Evolutionary conservation across 2,797 vertebrate genomes (phyloP).

Genomic region (Syndactyla subalaris): DNA sequence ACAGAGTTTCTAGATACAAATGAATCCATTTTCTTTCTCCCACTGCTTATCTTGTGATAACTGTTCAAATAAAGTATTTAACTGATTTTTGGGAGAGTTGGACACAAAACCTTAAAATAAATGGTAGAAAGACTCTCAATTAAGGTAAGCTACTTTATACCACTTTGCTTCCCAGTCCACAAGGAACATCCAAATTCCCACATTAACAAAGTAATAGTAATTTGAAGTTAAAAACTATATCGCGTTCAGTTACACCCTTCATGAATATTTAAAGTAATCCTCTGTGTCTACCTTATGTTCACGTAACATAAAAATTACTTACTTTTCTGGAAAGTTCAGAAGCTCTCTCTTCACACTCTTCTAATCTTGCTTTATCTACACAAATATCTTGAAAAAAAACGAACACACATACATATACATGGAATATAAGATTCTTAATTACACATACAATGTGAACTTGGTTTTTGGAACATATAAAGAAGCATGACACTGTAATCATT

Average conservation of each 20-base stretch:
- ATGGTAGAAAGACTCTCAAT: neutral
- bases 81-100: neutral
- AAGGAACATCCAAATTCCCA: neutral
- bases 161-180: neutral
- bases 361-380: constrained; percentile 87
- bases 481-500: neutral
- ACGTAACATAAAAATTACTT: constrained; percentile 57
- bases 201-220: neutral
- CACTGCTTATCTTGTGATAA: neutral
- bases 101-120: neutral
- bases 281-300: neutral
- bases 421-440: neutral
- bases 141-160: neutral
- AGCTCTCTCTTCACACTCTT: constrained; percentile 89
- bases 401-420: neutral
- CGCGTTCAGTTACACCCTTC: neutral
- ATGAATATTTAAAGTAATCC: neutral
- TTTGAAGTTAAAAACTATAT: neutral
- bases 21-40: neutral
- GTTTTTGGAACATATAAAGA: neutral
- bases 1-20: neutral
- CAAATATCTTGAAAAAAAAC: constrained; percentile 86
- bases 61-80: neutral
- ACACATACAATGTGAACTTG: neutral
- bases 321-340: constrained; percentile 89